Conservation (phyloP, 2,113 vertebrate species). For the Prietella phreatophila region DNA sequence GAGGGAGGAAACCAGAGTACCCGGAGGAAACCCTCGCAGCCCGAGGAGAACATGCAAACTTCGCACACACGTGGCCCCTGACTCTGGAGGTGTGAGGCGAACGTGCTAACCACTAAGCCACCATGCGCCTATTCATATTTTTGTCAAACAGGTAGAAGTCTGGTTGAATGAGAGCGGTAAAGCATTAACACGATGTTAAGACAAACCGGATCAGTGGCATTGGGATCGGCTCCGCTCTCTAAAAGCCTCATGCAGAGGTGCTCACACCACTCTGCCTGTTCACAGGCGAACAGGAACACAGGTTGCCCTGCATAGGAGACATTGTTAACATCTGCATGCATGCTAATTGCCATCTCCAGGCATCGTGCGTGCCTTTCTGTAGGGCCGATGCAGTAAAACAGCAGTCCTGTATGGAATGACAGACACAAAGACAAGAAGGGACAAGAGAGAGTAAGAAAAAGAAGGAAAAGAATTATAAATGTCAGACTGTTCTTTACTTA, state of each 20-base stretch:
- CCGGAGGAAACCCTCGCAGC: too few relatives aligned
- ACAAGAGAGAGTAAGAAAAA: not conserved
- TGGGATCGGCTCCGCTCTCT: too few relatives aligned
- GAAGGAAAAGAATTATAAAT: not conserved
- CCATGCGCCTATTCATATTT: not conserved
- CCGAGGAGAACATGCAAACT: too few relatives aligned
- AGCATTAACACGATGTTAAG: not conserved
- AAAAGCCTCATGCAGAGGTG: too few relatives aligned
- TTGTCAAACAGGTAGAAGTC: too few relatives aligned
- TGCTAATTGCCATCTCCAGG: constrained; percentile 68
- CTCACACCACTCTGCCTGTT: too few relatives aligned
- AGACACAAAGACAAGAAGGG: not conserved
- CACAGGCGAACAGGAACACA: constrained; percentile 68
- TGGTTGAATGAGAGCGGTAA: not conserved
- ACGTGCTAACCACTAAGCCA: too few relatives aligned
- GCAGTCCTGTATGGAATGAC: constrained; percentile 67
- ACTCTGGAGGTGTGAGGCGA: too few relatives aligned
- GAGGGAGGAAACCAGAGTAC: too few relatives aligned
- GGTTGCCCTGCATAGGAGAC: constrained; percentile 67
- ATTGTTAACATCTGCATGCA: constrained; percentile 79
- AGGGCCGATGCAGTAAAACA: constrained; percentile 82
- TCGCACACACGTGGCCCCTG: too few relatives aligned
- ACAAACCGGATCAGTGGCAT: too few relatives aligned
- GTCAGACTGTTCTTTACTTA: not conserved
- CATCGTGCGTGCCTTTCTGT: constrained; percentile 74